phyloP scores from a whole-genome alignment of 2,797 vertebrate species.

The Schizopygopsis pylzovi region DNA sequence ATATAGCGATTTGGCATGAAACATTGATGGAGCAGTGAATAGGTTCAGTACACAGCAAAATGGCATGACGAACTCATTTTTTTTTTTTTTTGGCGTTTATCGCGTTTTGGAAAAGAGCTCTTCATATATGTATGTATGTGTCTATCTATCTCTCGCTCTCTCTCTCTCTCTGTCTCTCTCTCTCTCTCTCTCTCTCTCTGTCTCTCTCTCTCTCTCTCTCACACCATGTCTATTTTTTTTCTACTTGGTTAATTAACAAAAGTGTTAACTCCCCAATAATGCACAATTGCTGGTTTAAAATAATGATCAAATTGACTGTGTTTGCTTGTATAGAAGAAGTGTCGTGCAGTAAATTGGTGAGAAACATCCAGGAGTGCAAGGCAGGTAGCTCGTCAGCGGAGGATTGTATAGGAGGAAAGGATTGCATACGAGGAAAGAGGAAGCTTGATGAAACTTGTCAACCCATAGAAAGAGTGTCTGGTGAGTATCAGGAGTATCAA shows the following conservation, averaged over 20 bases:
- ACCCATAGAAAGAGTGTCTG: slow-evolving; percentile 56
- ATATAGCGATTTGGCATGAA: too few relatives aligned
- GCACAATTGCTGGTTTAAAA: not conserved
- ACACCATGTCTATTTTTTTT: not conserved
- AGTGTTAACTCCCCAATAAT: not conserved
- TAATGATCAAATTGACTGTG: not conserved
- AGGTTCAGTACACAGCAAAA: too few relatives aligned
- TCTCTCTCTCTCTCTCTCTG: too few relatives aligned
- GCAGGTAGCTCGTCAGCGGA: slow-evolving; percentile 45
- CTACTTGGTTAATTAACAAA: not conserved
- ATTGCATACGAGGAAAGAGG: slow-evolving; percentile 58
- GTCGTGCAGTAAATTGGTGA: not conserved
- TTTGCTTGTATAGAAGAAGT: slow-evolving; percentile 9
- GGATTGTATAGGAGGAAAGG: slow-evolving; percentile 56
- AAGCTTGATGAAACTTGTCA: slow-evolving; percentile 41
- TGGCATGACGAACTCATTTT: too few relatives aligned
- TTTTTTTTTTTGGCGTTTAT: too few relatives aligned
- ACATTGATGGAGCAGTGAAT: too few relatives aligned
- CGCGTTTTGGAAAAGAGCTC: too few relatives aligned
- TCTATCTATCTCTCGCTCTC: too few relatives aligned
- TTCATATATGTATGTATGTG: too few relatives aligned
- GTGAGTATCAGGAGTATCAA: slow-evolving; percentile 22
- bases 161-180: too few relatives aligned
- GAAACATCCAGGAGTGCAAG: not conserved
- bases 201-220: too few relatives aligned